phyloP scores from a whole-genome alignment of 37 sponge, comb jelly and placozoan species.

The Agelas oroides region DNA sequence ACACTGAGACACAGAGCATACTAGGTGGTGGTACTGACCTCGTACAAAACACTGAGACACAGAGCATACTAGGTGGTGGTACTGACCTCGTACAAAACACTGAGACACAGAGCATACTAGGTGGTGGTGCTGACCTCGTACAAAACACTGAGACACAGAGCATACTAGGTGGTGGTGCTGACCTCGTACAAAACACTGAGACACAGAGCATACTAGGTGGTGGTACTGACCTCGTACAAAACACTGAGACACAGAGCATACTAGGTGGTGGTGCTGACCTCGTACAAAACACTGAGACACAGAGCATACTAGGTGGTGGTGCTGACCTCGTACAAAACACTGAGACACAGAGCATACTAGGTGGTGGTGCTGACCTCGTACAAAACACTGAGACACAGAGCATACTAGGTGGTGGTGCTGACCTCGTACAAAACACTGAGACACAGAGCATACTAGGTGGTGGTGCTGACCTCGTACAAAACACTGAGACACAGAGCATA shows the following conservation, averaged over 20 bases:
- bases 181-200: conserved; percentile 96
- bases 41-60: no score
- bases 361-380: conserved; percentile 72
- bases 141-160: no score
- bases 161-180: background rate
- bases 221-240: conserved; percentile 82
- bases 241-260: no score
- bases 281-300: no score
- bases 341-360: no score
- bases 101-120: no score
- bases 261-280: conserved; percentile 39
- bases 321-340: conserved; percentile 90
- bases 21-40: conserved; percentile 40
- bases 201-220: no score
- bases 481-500: background rate
- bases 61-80: no score
- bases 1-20: no score
- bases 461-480: conserved; percentile 80
- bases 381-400: no score
- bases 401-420: background rate
- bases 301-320: no score
- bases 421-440: conserved; percentile 96
- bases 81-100: conserved; percentile 90
- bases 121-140: conserved; percentile 72
- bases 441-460: no score